phyloP scores from a whole-genome alignment of 2,797 vertebrate genomes.

The Columba guinea region DNA sequence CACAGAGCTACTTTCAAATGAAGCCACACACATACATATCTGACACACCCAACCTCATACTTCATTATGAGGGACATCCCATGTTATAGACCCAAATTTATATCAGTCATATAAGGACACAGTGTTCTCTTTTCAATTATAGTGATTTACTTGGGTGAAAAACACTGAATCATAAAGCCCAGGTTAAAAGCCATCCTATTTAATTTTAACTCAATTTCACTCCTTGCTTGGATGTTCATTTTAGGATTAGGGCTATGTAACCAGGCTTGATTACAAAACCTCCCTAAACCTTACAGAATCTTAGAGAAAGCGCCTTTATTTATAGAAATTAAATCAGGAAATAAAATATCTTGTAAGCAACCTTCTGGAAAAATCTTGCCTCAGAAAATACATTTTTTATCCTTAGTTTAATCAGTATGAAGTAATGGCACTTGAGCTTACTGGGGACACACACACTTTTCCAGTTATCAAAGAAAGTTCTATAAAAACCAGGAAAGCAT shows the following conservation, averaged over 20 bases:
- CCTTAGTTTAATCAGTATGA: not conserved
- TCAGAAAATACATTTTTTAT: not conserved
- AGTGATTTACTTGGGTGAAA: slow-evolving; percentile 23
- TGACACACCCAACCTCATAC: slow-evolving; percentile 28
- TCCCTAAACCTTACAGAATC: not conserved
- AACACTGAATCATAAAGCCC: slow-evolving; percentile 18
- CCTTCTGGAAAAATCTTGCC: not conserved
- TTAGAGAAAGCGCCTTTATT: not conserved
- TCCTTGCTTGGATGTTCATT: not conserved
- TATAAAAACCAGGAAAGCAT: not conserved
- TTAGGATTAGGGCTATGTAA: not conserved
- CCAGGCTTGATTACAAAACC: not conserved
- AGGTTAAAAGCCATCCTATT: not conserved
- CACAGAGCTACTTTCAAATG: not conserved
- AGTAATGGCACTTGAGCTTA: not conserved
- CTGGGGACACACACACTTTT: not conserved
- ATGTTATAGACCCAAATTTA: slow-evolving; percentile 18
- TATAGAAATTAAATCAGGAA: not conserved
- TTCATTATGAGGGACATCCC: not conserved
- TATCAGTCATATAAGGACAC: slow-evolving; percentile 9
- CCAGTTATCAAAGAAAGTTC: not conserved
- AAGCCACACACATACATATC: not conserved
- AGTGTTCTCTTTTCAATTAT: slow-evolving; percentile 13
- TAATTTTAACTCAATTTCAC: not conserved
- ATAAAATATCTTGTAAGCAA: not conserved